Base-by-base conservation (phyloP, 2,888 invertebrate species). In the Scaeva pyrastri region DNA sequence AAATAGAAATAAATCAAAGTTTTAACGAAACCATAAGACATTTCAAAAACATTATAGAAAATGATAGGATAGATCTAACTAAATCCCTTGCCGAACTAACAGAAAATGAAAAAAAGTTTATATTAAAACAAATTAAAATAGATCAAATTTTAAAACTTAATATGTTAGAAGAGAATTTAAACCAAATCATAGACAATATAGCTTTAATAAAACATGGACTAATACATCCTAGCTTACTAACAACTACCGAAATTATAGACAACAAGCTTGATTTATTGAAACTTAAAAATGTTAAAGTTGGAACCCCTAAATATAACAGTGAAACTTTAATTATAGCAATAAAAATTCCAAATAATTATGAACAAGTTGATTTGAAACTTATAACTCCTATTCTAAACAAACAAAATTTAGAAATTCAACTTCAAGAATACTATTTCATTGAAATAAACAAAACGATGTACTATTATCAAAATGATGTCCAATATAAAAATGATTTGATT, bases 121-220 rank as follows among this genome's bases (percentile, higher is more conserved):
- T 31, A 31, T 8, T 31, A 31, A 31, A 31, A 31, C 31, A 31
- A 31, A 31, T 31, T 31, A 31, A 31, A 31, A 7, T 31, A 31
- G 31, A 31, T 1, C 31, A 31, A 31, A 31, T 31, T 7, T 1
- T 23, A 14, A 52, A 14, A 52, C 12, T 23, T 4, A 52, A 23
- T 23, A 64, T 36, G 10, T 43, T 75, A 21, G 23, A 70, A 45
- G 68, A 76, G 11, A 56, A 76, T 41, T 12, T 76, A 19, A 56
- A 76, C n/a, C 76, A 76, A 19, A 56, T 76, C 0, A 56, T 68
- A 41, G 71, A 78, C 11, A 71, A 41, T 12, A 71, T 52, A 23
- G 52, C 71, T 1, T 52, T 52, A 26, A 10, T 43, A 39, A 78
- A 71, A 62, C 52, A 71, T 12, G 78, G 71, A 39, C 16, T 78